Percentiles rank a stretch among this genome's conserved stretches.
These are phyloP conservation scores for Chamaetylas fuelleborni DNA, from an alignment of 2,113 vertebrate species.

Conservation along the genomic window DNA sequence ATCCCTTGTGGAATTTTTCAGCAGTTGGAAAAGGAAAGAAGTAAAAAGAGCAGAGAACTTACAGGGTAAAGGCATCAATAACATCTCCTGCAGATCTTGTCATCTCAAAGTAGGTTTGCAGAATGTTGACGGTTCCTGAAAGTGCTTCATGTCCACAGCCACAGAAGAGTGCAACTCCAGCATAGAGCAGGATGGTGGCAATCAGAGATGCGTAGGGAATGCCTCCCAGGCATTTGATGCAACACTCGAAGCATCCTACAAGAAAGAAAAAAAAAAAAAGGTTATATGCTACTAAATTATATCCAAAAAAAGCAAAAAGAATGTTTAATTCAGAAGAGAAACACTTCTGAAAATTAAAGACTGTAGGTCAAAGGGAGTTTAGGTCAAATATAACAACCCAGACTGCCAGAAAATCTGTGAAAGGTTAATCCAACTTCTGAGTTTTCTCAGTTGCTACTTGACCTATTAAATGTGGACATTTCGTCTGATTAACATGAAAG, in stretches of 20 bases:
- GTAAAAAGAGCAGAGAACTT: slow-evolving; percentile 56
- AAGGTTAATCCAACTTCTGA: not conserved
- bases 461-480: not conserved
- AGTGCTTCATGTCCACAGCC: slow-evolving; percentile 97
- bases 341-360: not conserved
- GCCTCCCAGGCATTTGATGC: slow-evolving; percentile 97
- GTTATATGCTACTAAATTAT: not conserved
- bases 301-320: not conserved
- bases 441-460: not conserved
- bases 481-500: not conserved
- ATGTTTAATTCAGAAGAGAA: not conserved
- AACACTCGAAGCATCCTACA: slow-evolving; percentile 95
- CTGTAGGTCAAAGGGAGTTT: not conserved
- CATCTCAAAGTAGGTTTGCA: slow-evolving; percentile 98
- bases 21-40: not conserved
- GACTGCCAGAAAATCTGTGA: not conserved
- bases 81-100: slow-evolving; percentile 88
- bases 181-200: slow-evolving; percentile 96
- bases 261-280: not conserved
- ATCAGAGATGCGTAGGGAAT: slow-evolving; percentile 96
- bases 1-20: not conserved
- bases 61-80: slow-evolving; percentile 97
- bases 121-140: slow-evolving; percentile 94
- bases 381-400: not conserved
- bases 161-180: slow-evolving; percentile 95